Percentiles rank a stretch among this genome's conserved stretches.
phyloP scores from a whole-genome alignment of 2,113 vertebrate genomes.

The Puntigrus tetrazona region DNA sequence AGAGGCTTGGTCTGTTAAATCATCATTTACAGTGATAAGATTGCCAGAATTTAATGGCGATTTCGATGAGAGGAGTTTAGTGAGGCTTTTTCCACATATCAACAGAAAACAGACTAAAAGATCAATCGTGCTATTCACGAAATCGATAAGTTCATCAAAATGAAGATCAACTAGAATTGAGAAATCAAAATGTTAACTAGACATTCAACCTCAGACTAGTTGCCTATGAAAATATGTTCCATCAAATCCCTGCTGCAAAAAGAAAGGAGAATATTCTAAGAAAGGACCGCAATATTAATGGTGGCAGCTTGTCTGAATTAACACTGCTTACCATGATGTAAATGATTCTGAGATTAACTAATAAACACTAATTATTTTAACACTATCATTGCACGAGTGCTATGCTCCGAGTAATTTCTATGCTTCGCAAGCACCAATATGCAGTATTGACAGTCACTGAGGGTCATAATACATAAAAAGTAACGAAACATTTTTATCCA shows the following conservation, averaged over 20 bases:
- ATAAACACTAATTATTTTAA: slow-evolving; percentile 5
- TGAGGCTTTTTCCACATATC: background rate
- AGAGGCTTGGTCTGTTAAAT: background rate
- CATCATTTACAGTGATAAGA: background rate
- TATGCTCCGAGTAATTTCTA: background rate
- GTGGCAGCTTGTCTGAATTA: background rate
- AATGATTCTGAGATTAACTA: slow-evolving; percentile 4
- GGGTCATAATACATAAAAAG: background rate
- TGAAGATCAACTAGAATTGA: background rate
- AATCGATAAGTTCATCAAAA: background rate
- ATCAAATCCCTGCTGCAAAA: background rate
- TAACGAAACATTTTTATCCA: background rate
- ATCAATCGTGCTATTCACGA: background rate
- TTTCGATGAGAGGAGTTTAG: no score
- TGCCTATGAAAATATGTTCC: background rate
- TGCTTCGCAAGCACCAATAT: background rate
- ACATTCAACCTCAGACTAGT: background rate
- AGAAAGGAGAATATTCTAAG: background rate
- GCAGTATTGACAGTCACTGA: background rate
- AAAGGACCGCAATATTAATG: background rate
- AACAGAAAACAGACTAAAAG: background rate
- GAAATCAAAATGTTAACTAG: background rate
- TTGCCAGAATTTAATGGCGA: background rate
- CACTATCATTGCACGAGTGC: background rate
- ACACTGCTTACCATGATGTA: background rate